Percentiles rank a stretch among this genome's conserved stretches.
Conservation (phyloP, 2,113 vertebrate species). For the Erpornis zantholeuca region DNA sequence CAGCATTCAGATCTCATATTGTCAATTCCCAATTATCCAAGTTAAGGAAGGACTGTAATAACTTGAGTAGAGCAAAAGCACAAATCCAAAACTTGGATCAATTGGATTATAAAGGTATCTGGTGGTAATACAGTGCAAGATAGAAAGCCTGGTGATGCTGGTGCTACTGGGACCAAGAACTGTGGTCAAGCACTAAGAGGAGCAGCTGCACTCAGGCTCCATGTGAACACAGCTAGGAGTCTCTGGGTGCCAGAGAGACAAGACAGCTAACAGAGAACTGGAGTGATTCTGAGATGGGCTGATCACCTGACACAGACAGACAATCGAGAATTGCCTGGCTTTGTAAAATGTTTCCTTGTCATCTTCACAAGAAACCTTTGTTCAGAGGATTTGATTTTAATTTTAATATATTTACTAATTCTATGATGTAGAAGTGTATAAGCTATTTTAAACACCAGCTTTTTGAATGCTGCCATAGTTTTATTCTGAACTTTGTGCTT, state of each 20-base stretch:
- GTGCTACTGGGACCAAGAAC: neutral
- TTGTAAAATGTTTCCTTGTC: neutral
- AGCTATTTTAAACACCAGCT: neutral
- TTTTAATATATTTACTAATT: neutral
- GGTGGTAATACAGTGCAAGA: neutral
- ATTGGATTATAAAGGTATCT: neutral
- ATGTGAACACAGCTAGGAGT: neutral
- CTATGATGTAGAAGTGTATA: neutral
- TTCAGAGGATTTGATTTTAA: neutral
- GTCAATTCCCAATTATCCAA: neutral
- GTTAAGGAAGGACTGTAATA: neutral
- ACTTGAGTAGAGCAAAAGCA: neutral
- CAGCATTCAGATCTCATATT: neutral
- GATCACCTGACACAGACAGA: neutral
- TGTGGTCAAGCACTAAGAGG: neutral
- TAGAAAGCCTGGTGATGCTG: neutral
- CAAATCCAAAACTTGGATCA: neutral
- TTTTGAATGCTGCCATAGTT: neutral
- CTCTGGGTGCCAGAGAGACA: neutral
- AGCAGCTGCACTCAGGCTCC: accelerated
- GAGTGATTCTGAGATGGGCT: neutral
- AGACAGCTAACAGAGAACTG: neutral
- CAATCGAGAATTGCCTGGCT: neutral
- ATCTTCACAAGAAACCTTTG: neutral
- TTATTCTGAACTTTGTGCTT: neutral